Base-by-base conservation (phyloP, 2,113 vertebrate species). In the Notothenia coriiceps region DNA sequence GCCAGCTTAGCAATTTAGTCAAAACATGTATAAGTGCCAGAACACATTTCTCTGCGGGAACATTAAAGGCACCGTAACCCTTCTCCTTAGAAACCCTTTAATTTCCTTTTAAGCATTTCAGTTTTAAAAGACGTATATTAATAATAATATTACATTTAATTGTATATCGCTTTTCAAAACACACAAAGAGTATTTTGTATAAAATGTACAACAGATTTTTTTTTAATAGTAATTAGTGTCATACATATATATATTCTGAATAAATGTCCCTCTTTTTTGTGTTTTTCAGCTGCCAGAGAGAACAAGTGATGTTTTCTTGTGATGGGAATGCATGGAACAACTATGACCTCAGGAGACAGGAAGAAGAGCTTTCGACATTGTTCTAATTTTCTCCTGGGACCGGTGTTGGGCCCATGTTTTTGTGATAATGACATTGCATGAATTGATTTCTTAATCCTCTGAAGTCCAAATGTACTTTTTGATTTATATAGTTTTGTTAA, bases 201-300 rank as follows among this genome's bases (percentile, higher is more conserved):
- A 40, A 1, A 40, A 40, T 40, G 1, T 5, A 40, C 35, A 40
- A 40, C 35, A 5, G 35, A 40, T 40, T 6, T 7, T 40, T 40
- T 40, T 40, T 6, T 6, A 40, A 40, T 40, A 40, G 7, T 40
- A 40, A 40, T 40, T 7, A 6, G 35, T 40, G 35, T 40, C 35
- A 40, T 40, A 22, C 22, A 25, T 25, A 25, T 22, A 22, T 46
- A 49, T 5, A 56, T 46, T 50, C 5, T 35, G n/a, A 64, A 10
- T 40, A 44, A 56, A 46, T 7, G 1, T 44, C 43, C 25, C 20
- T 50, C 46, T 40, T 11, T 63, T 78, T 22, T 64, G 10, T 75
- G 43, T 62, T 77, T 82, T 80, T 66, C 61, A 88, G 84, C 52
- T 20, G 33, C 55, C 63, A 43, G 46, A 66, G n/a, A 56, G 0